Conservation (phyloP, 2,113 vertebrate genomes). For the Panthera leo region DNA sequence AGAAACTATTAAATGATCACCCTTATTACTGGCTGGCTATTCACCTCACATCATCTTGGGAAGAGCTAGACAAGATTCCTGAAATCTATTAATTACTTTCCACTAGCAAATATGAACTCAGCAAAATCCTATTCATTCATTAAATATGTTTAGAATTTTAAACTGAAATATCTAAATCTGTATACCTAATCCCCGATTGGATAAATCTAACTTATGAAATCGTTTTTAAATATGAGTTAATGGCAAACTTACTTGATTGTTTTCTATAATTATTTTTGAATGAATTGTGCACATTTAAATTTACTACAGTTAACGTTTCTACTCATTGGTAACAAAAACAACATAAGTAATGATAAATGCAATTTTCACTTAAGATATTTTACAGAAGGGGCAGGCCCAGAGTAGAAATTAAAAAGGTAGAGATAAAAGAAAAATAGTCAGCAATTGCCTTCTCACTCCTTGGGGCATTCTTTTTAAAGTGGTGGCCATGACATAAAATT, state of each 20-base stretch:
- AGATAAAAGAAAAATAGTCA: slow-evolving; percentile 19
- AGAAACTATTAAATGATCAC: slow-evolving; percentile 66
- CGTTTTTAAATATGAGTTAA: slow-evolving; percentile 24
- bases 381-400: not conserved
- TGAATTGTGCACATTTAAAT: not conserved
- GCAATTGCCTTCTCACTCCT: not conserved
- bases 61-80: slow-evolving; percentile 54
- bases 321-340: not conserved
- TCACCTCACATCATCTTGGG: slow-evolving; percentile 63
- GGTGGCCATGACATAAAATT: not conserved
- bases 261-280: slow-evolving; percentile 5
- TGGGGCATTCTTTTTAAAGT: not conserved
- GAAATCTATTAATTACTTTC: slow-evolving; percentile 75
- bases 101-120: slow-evolving; percentile 75
- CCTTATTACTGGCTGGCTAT: slow-evolving; percentile 69
- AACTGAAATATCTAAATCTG: slow-evolving; percentile 66
- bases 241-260: not conserved
- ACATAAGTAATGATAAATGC: not conserved
- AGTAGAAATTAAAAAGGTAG: slow-evolving; percentile 29
- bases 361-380: slow-evolving; percentile 34
- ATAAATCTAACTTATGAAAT: not conserved
- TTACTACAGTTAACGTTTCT: not conserved
- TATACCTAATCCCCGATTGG: slow-evolving; percentile 23
- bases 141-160: slow-evolving; percentile 62
- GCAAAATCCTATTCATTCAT: slow-evolving; percentile 60